These are phyloP conservation scores for Cavia aperea DNA, from an alignment of 2,113 vertebrate genomes.

Conservation along the genomic window DNA sequence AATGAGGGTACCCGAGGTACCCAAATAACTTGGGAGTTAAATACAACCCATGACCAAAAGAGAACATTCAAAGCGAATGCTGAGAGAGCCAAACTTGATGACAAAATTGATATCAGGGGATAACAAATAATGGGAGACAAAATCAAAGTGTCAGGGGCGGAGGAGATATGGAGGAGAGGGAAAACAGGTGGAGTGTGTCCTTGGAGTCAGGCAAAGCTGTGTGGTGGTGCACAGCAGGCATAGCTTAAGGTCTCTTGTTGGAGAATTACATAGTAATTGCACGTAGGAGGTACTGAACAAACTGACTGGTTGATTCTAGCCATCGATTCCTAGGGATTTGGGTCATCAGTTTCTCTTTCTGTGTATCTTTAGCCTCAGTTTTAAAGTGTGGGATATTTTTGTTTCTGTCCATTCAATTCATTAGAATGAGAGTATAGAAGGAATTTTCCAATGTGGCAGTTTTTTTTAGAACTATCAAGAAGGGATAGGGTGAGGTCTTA, in stretches of 20 bases:
- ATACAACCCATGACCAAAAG: not conserved
- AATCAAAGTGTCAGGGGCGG: not conserved
- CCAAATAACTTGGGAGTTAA: not conserved
- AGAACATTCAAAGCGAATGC: not conserved
- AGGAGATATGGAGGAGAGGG: not conserved
- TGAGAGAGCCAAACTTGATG: not conserved
- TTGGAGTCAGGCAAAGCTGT: not conserved
- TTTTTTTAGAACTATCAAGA: not conserved
- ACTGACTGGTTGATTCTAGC: not conserved
- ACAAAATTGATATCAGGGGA: not conserved
- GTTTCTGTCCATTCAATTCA: not conserved
- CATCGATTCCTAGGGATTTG: not conserved
- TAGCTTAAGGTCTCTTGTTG: too few species aligned
- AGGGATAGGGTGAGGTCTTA: not conserved
- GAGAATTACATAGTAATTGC: not conserved
- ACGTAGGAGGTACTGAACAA: not conserved
- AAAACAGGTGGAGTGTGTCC: not conserved
- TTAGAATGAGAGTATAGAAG: not conserved
- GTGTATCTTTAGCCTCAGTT: not conserved
- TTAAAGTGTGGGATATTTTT: not conserved
- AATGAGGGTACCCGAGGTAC: accelerated
- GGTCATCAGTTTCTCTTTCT: not conserved
- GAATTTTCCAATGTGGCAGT: not conserved
- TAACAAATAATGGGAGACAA: not conserved
- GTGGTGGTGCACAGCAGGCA: not conserved